phyloP scores from a whole-genome alignment of 2,797 vertebrate genomes.

The Onychomys leucogaster region DNA sequence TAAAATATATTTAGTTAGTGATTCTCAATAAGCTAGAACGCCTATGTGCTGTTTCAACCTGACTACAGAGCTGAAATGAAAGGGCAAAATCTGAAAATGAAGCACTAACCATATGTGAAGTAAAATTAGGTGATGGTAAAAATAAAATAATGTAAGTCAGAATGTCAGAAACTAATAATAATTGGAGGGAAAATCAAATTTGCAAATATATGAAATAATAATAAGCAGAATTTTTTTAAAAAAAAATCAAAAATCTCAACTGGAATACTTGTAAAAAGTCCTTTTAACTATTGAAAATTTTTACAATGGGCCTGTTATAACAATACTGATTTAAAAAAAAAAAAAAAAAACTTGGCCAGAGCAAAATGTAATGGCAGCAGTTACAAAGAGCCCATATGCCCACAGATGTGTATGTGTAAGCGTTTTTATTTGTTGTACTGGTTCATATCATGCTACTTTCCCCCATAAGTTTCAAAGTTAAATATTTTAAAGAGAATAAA shows the following conservation, averaged over 20 bases:
- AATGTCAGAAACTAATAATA: background rate
- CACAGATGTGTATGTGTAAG: background rate
- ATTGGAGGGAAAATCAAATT: background rate
- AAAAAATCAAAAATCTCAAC: background rate
- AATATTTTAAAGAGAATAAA: background rate
- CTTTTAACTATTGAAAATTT: background rate
- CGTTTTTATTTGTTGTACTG: background rate
- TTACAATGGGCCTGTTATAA: background rate
- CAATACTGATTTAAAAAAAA: background rate
- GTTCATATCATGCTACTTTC: background rate
- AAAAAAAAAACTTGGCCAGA: background rate
- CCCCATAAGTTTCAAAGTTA: background rate
- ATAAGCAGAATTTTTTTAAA: background rate
- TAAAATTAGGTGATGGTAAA: background rate
- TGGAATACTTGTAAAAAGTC: background rate
- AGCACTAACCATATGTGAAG: background rate
- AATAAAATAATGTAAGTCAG: background rate
- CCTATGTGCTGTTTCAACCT: background rate
- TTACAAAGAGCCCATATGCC: background rate
- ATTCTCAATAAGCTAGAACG: background rate
- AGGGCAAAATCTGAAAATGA: background rate
- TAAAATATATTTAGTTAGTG: background rate
- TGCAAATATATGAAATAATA: background rate
- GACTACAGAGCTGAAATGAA: no score
- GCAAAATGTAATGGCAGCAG: background rate